These are phyloP conservation scores for Xiphorhynchus erythropygius DNA, from an alignment of 2,797 vertebrate genomes.

Conservation along the genomic window DNA sequence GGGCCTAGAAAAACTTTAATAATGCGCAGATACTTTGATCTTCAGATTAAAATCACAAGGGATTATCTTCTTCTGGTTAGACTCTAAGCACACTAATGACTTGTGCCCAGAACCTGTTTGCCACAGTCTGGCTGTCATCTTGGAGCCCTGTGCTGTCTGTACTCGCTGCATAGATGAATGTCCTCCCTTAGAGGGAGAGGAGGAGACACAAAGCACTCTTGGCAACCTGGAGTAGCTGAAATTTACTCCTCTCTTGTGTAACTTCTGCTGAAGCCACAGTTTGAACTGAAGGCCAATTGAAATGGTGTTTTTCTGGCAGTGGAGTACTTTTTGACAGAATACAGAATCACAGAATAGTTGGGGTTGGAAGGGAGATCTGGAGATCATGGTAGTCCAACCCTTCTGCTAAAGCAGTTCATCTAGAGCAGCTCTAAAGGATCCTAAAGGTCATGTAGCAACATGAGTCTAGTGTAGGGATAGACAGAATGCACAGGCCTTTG, in stretches of 20 bases:
- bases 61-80: neutral
- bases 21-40: neutral
- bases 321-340: neutral
- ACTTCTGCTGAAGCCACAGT: neutral
- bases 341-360: neutral
- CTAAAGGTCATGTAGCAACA: accelerated
- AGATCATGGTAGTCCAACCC: neutral
- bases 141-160: neutral
- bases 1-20: neutral
- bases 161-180: neutral
- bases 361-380: neutral
- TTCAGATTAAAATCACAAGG: neutral
- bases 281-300: neutral
- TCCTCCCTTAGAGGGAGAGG: neutral
- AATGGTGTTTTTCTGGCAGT: neutral
- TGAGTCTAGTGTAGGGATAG: neutral
- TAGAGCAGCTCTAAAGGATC: neutral
- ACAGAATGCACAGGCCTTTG: neutral
- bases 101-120: neutral
- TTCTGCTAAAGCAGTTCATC: neutral
- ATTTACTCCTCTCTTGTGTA: neutral
- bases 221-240: neutral
- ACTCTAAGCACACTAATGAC: neutral
- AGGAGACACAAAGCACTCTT: neutral
- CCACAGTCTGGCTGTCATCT: neutral